Conservation (phyloP, 2,113 vertebrate genomes). For the Morone saxatilis region DNA sequence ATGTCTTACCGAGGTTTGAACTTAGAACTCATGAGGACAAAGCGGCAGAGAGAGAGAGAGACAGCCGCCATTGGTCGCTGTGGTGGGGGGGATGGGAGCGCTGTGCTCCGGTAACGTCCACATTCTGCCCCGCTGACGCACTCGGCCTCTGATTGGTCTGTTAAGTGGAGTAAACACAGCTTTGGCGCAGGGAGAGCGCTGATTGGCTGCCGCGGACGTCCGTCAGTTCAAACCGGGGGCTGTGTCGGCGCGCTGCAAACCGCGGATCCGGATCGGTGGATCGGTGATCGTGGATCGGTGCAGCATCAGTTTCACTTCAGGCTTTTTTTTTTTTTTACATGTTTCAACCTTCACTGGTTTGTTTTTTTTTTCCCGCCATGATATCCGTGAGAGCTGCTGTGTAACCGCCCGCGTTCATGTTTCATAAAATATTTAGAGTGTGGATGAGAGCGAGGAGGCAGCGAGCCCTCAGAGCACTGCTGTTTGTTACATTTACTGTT, state of each 20-base stretch:
- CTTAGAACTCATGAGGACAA: constrained; percentile 68
- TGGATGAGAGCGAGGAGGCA: too few relatives aligned
- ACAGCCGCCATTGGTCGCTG: constrained; percentile 69
- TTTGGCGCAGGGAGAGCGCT: constrained; percentile 82
- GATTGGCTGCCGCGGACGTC: constrained; percentile 79
- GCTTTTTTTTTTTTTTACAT: too few relatives aligned
- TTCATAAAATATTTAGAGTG: too few relatives aligned
- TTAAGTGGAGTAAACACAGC: constrained; percentile 80
- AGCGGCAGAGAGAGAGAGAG: constrained; percentile 31
- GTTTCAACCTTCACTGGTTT: too few relatives aligned
- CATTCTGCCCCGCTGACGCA: constrained; percentile 80
- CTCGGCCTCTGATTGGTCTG: constrained; percentile 80
- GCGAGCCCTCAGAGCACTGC: too few relatives aligned
- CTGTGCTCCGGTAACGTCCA: constrained; percentile 53
- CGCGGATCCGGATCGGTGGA: constrained; percentile 51
- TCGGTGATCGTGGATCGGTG: too few relatives aligned
- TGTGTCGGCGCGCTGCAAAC: constrained; percentile 42
- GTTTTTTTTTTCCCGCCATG: too few relatives aligned
- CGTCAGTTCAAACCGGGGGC: constrained; percentile 69
- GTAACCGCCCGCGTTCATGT: too few relatives aligned
- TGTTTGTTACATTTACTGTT: too few relatives aligned
- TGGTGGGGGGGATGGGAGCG: constrained; percentile 72
- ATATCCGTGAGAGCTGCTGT: too few relatives aligned
- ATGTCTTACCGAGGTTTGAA: constrained; percentile 69
- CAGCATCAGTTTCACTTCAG: too few relatives aligned